These are phyloP conservation scores for Trachelus stipa DNA, from an alignment of 2,888 invertebrate species.

Conservation along the genomic window DNA sequence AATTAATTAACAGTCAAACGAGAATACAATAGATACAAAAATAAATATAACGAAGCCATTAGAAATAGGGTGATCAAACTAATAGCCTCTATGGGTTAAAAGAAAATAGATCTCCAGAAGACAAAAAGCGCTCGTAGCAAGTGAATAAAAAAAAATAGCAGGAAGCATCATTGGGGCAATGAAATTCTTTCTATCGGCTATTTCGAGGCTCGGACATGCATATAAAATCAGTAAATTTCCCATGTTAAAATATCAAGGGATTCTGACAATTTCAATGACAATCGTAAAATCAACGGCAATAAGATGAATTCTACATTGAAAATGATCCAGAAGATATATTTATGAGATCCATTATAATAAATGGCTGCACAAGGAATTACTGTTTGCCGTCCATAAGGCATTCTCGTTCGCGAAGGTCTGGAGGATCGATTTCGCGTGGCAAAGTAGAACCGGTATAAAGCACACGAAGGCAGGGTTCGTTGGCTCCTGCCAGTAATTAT, in stretches of 20 bases:
- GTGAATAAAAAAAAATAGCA: not conserved
- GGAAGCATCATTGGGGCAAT: not conserved
- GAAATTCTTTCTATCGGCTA: not conserved
- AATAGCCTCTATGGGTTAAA: too few relatives aligned
- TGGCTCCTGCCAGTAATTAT: not conserved
- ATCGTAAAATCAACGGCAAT: slow-evolving; percentile 13
- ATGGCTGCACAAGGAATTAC: not conserved
- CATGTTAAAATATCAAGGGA: slow-evolving; percentile 22
- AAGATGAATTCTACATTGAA: not conserved
- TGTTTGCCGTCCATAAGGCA: not conserved
- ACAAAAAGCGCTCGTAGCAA: not conserved
- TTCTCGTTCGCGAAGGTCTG: not conserved
- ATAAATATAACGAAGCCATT: not conserved
- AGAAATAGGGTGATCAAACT: not conserved
- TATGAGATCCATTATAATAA: not conserved
- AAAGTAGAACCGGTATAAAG: not conserved
- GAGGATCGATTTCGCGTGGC: not conserved
- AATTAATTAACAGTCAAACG: not conserved
- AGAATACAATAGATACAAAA: not conserved
- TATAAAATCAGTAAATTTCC: not conserved
- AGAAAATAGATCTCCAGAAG: too few relatives aligned
- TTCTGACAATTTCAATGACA: slow-evolving; percentile 36
- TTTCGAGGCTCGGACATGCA: not conserved
- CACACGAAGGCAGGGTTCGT: not conserved
- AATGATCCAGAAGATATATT: not conserved